Percentiles rank a stretch among this genome's conserved stretches.
Conservation (phyloP, 2,888 invertebrate species). For the Bimastos eiseni region DNA sequence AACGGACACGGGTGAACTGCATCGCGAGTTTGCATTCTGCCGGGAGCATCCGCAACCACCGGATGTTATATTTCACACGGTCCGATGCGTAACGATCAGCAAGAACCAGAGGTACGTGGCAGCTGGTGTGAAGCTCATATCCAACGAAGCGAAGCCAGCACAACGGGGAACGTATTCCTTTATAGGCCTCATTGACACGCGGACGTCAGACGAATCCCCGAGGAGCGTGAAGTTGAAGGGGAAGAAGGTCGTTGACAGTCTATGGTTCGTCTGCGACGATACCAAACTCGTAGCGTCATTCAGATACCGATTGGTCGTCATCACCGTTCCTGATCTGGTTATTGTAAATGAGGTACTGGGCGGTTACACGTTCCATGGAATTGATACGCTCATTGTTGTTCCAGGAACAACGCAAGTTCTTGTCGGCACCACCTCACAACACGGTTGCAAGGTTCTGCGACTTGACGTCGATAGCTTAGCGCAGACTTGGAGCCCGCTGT, state of each 20-base stretch:
- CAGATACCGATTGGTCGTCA: conserved; percentile 32
- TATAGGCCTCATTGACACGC: conserved; percentile 34
- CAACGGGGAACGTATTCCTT: conserved; percentile 16
- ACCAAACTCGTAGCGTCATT: conserved; percentile 31
- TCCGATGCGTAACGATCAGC: conserved; percentile 33
- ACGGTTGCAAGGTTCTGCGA: conserved; percentile 19
- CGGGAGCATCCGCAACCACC: conserved; percentile 23
- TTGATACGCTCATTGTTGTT: background rate
- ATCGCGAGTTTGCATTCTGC: background rate
- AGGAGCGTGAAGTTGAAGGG: background rate
- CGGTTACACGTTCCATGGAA: background rate
- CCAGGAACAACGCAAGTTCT: background rate
- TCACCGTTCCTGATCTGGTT: conserved; percentile 25
- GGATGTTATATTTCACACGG: conserved; percentile 29
- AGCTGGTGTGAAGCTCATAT: conserved; percentile 17
- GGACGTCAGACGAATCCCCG: background rate
- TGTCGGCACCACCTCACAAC: background rate
- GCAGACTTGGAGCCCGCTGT: background rate
- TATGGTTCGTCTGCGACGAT: conserved; percentile 39
- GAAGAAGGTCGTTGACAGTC: conserved; percentile 31
- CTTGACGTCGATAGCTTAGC: conserved; percentile 22
- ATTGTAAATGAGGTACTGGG: background rate
- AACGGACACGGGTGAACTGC: conserved; percentile 36
- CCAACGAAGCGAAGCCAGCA: conserved; percentile 22
- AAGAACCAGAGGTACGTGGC: conserved; percentile 30